Base-by-base conservation (phyloP, 2,797 vertebrate species). In the Sphenodon punctatus region DNA sequence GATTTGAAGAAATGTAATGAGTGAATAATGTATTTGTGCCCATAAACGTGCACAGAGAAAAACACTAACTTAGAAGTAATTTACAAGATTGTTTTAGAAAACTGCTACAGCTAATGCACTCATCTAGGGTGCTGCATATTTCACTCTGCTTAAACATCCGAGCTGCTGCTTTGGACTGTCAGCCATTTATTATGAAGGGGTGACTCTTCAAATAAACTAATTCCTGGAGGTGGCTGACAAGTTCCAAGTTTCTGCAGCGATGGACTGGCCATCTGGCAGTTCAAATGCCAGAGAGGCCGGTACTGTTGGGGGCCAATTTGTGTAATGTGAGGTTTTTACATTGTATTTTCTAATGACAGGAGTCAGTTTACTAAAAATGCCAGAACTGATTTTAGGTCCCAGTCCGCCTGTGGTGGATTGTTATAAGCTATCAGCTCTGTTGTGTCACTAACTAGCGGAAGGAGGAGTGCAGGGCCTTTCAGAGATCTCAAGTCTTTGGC, bases 11-110 rank as follows among this genome's bases (percentile, higher is more conserved):
- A n/a, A 63, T 74, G 83, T 89, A 66, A 43, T 53, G 59, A 65
- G 73, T 78, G 88, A 82, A 83, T 78, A 82, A 77, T 41, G 67
- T 39, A 77, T 87, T 89, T 83, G 82, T 85, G 66, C 30, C 68
- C 13, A 88, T 61, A 69, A 80, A 49, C 23, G 49, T 58, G 72
- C 46, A 69, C 64, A 70, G 23, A 65, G 23, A 91, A 89, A 58
- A 53, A 45, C 6, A 38, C 2, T 80, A 73, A 27, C 51, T 78
- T 82, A 61, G 14, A 56, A 68, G 49, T 71, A 68, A 82, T 86
- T 83, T 75, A 64, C 36, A 30, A 11, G 20, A 38, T 45, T 83
- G 34, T 58, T 89, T 42, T 48, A 32, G 13, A 88, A 53, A 36
- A 59, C 5, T 5, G 32, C 49, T 66, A 38, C 32, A 46, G 61